Evolutionary conservation across 2,797 vertebrate genomes (phyloP).

Genomic region (Carapus acus): DNA sequence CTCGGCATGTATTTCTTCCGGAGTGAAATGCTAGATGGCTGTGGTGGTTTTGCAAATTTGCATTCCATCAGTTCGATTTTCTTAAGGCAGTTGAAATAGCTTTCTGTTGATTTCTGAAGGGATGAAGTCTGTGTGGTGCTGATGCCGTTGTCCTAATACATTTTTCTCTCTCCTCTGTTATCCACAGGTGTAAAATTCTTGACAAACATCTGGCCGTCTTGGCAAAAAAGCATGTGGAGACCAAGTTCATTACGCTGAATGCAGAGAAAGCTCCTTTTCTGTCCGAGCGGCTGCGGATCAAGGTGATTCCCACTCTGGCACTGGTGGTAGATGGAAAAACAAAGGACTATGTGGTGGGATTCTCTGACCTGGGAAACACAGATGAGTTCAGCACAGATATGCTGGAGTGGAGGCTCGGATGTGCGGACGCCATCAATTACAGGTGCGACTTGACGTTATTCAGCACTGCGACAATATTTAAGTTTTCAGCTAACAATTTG

Average conservation of each 20-base stretch:
- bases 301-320: conserved; percentile 89
- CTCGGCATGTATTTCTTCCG: not conserved
- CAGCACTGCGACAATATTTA: too few species aligned
- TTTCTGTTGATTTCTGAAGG: too few species aligned
- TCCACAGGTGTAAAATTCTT: conserved; percentile 90
- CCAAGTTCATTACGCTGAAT: conserved; percentile 95
- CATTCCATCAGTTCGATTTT: too few species aligned
- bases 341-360: conserved; percentile 91
- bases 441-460: conserved; percentile 67
- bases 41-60: not conserved
- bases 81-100: too few species aligned
- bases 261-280: conserved; percentile 95
- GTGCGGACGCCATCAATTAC: conserved; percentile 87
- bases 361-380: conserved; percentile 90
- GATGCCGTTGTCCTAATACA: not conserved
- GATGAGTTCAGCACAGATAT: conserved; percentile 94
- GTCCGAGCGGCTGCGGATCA: conserved; percentile 88
- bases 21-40: too few species aligned
- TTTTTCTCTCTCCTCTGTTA: conserved; percentile 8
- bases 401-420: conserved; percentile 94
- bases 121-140: not conserved
- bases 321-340: conserved; percentile 92
- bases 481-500: too few species aligned
- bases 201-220: conserved; percentile 87
- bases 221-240: conserved; percentile 95